Percentiles rank a stretch among this genome's conserved stretches.
These are phyloP conservation scores for Camponotus vicinus DNA, from an alignment of 1,140 invertebrate species.

Conservation along the genomic window DNA sequence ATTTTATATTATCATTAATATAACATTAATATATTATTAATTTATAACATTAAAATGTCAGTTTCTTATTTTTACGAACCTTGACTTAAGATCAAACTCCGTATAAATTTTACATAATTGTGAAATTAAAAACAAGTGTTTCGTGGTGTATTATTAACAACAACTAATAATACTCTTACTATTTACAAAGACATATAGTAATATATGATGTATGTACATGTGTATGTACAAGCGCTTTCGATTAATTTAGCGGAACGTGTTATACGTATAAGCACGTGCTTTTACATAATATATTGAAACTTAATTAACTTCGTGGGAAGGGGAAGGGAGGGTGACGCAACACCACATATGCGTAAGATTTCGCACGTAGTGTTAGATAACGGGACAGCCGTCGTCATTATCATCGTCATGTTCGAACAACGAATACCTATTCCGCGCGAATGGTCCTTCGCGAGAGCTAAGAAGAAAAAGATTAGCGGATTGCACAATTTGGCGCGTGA, in stretches of 20 bases:
- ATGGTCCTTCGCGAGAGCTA: neutral
- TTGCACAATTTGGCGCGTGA: constrained; percentile 73
- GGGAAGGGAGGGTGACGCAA: constrained; percentile 1
- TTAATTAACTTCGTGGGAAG: neutral
- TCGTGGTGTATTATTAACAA: too few species aligned
- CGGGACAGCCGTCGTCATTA: constrained; percentile 37
- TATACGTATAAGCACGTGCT: neutral
- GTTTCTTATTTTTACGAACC: too few species aligned
- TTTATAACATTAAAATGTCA: too few species aligned
- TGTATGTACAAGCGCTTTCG: neutral
- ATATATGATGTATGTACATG: neutral
- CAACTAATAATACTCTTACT: neutral
- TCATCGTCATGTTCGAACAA: constrained; percentile 31
- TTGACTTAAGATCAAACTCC: too few species aligned
- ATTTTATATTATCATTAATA: too few species aligned
- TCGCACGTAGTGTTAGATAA: constrained; percentile 54
- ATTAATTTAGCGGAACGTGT: constrained; percentile 48
- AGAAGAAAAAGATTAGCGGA: constrained; percentile 38
- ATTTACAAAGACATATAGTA: neutral
- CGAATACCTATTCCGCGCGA: constrained; percentile 8
- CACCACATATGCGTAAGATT: constrained; percentile 1
- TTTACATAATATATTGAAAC: constrained; percentile 57
- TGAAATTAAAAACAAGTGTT: too few species aligned
- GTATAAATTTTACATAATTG: too few species aligned
- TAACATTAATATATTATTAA: too few species aligned